Evolutionary conservation across 1,140 invertebrate species (phyloP), one percentile per base, ranked within the genome.

Genomic region (Ditylenchus dipsaci): DNA sequence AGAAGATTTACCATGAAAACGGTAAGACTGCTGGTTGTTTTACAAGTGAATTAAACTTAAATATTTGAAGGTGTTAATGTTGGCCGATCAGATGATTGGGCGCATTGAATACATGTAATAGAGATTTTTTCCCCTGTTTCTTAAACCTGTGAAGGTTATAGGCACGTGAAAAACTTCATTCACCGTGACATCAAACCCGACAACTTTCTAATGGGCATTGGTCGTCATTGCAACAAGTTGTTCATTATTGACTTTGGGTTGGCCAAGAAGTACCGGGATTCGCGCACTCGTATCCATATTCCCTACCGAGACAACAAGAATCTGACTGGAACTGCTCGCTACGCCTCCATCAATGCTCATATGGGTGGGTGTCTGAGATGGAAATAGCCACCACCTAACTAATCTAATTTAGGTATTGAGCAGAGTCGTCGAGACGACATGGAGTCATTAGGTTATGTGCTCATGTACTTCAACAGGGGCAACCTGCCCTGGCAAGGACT

Each of bases 181-280:
- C 88, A 88, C 81, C 79, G 86, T 43, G 86, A 86, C 77, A 78
- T 78, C 63, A 85, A 85, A 73, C 63, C 38, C n/a, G 56, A 64
- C 63, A 64, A 62, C 56, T 86, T 86, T 74, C 74, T 85, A 42
- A 86, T 86, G 85, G 85, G 94, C 83, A 93, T 93, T 83, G 91
- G 91, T 1, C 88, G 91, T 65, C 91, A 93, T 79, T 93, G 91
- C 86, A 93, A 93, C 85, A 93, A 93, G 82, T 79, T 96, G 33
- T 95, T 93, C 85, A 88, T 97, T 80, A 96, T 97, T 81, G 93
- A 97, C 86, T 97, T 94, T 86, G 93, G 93, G 57, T 86, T 96
- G 79, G 93, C 93, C 66, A 96, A 97, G 85, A 95, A 95, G 85
- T 96, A 89, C 84, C 87, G 92, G 58, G 92, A 95, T 82, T 88